Evolutionary conservation across 1,140 invertebrate species (phyloP), one percentile per base, ranked within the genome.

Genomic region (Chlorops oryzae): DNA sequence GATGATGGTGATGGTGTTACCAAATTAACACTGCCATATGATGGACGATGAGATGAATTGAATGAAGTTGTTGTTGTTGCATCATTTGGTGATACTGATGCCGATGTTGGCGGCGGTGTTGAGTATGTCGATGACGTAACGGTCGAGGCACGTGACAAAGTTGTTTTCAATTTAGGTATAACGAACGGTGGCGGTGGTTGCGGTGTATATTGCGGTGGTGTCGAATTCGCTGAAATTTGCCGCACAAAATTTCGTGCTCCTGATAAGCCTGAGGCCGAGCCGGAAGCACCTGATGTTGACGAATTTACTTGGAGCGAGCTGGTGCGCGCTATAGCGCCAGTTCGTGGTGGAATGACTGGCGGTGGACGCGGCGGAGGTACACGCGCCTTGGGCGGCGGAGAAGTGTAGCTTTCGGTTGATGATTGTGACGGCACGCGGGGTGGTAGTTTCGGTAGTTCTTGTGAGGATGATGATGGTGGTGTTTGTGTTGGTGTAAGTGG

Each of bases 131-230:
- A n/a, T 5, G 54, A 38, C 38, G 56, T 56, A 44, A 69, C 15
- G 2, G 63, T 63, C 2, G 62, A 62, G 23, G 63, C 63, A n/a
- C 67, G 56, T 25, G 61, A 53, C 46, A 70, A 47, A 3, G 57
- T 58, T 13, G 49, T 57, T 41, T 60, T 62, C 18, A 78, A 63
- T 56, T 78, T 78, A 44, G 78, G 78, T 47, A 80, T 80, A 34
- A 80, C 76, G 65, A 80, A 80, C 43, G 77, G 74, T 5, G 78
- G 70, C 59, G 77, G 75, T 37, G 75, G 63, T 47, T 75, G 73
- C 9, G 75, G 71, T 41, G 71, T 70, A 13, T 73, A 72, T 39
- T 73, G 72, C 23, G 71, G 64, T 52, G 62, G 62, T 54, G 70
- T 67, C 38, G 72, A 72, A 50, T 71, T 68, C 38, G 70, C 57